Evolutionary conservation across 37 sponge, comb jelly and placozoan genomes (phyloP), one percentile per base, ranked within the genome.

Genomic region (Bolinopsis microptera): DNA sequence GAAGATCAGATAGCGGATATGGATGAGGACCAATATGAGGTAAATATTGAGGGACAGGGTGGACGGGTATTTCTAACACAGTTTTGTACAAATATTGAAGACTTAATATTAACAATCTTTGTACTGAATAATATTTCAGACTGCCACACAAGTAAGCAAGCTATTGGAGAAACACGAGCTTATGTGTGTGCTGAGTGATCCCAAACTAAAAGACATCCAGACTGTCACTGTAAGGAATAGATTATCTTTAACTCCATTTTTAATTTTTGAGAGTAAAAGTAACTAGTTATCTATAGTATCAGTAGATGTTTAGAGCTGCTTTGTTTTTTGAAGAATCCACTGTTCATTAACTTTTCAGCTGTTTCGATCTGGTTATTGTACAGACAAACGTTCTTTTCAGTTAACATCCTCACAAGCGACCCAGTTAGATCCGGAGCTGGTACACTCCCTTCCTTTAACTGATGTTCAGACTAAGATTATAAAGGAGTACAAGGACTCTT

Each of bases 401-500:
- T 34, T 86, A 26, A 39, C 90, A 39, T 86, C 90, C 9, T 28
- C 90, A 3, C 90, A 86, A 39, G 90, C 61, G 0, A 86, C 90
- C 22, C 90, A 86, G 61, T 25, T 86, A 27, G 90, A 86, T 23
- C 36, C 32, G 0, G 24, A 86, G 26, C 61, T 86, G 5, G 90
- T 86, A 0, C 22, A 86, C 1, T n/a, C 30, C 22, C 32, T 86
- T 23, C 61, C 90, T 8, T 25, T 86, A 30, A 86, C 90, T 8
- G 90, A 86, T n/a, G 35, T 39, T 18, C 90, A 86, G 61, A 41
- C 41, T 24, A 28, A 86, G 30, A 86, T 86, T 2, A 86, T 86
- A n/a, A 86, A 86, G 61, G 90, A 86, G 30, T 86, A 41, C 90
- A 86, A 86, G 48, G 90, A 86, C 22, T 86, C 90, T 1, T 86